phyloP scores from a whole-genome alignment of 2,797 vertebrate species.

The Cynopterus sphinx region DNA sequence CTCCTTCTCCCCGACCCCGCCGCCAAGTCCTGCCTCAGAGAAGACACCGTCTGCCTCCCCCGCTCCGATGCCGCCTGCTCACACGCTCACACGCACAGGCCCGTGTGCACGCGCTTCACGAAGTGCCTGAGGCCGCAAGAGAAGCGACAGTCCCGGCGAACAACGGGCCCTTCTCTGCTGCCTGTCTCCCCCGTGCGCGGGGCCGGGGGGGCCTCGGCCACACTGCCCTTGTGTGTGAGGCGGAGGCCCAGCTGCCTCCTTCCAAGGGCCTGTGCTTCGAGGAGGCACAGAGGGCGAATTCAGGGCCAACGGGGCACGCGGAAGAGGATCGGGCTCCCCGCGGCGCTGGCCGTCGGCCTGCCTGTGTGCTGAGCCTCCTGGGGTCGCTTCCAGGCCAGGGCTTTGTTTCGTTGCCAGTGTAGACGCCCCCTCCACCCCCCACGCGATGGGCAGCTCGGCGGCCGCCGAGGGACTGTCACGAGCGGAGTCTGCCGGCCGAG shows the following conservation, averaged over 20 bases:
- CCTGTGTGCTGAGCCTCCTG: neutral
- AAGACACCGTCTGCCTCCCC: neutral
- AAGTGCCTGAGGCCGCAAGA: neutral
- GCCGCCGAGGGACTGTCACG: neutral
- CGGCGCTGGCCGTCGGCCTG: neutral
- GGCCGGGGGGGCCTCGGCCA: neutral
- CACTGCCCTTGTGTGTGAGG: no score
- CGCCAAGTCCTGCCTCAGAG: neutral
- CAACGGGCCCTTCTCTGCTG: neutral
- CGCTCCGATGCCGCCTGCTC: neutral
- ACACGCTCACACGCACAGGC: no score
- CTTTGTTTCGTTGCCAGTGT: neutral
- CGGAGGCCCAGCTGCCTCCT: neutral
- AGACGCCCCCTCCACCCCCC: neutral
- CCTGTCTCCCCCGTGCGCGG: neutral
- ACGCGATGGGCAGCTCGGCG: neutral
- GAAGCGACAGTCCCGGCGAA: neutral
- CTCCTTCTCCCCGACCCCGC: fast-evolving
- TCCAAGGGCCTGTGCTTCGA: neutral
- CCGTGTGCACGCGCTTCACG: neutral
- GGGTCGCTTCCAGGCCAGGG: neutral
- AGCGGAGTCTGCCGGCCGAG: neutral
- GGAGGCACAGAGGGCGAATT: neutral
- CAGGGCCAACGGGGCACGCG: neutral
- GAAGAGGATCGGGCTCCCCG: neutral